Conservation (phyloP, 2,113 vertebrate species). For the Cromileptes altivelis region DNA sequence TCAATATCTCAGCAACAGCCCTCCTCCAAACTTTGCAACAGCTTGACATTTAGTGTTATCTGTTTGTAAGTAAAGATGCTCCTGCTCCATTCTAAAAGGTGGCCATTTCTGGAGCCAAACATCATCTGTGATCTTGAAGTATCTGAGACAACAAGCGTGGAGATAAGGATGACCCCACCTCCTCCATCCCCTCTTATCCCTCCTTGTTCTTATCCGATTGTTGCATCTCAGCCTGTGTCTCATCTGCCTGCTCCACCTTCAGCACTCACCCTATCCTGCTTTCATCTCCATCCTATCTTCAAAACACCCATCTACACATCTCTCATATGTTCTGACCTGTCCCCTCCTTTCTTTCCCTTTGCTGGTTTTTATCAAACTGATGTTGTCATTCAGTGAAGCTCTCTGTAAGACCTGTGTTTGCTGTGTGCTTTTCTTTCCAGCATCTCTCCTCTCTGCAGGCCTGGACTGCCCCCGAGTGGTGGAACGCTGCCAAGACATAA, state of each 20-base stretch:
- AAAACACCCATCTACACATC: neutral
- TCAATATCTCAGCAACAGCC: neutral
- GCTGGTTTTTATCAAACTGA: neutral
- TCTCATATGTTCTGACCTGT: neutral
- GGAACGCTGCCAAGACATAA: neutral
- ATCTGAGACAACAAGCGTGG: slow-evolving; percentile 1
- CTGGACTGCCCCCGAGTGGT: slow-evolving; percentile 59
- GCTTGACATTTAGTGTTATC: slow-evolving; percentile 14
- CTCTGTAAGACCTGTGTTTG: neutral
- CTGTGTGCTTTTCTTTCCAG: neutral
- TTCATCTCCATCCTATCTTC: slow-evolving; percentile 35
- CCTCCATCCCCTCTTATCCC: neutral
- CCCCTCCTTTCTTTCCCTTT: neutral
- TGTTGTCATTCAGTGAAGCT: neutral
- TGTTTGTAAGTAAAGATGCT: neutral
- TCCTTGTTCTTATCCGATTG: slow-evolving; percentile 7
- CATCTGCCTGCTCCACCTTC: slow-evolving; percentile 17
- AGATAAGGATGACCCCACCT: slow-evolving; percentile 19
- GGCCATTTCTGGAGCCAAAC: neutral
- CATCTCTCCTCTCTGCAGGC: neutral
- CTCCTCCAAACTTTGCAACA: neutral
- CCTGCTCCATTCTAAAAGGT: neutral
- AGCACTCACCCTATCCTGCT: neutral
- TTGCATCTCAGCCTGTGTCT: slow-evolving; percentile 12
- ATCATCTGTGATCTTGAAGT: slow-evolving; percentile 12